Conservation (phyloP, 2,113 vertebrate genomes). For the Plectropomus leopardus region DNA sequence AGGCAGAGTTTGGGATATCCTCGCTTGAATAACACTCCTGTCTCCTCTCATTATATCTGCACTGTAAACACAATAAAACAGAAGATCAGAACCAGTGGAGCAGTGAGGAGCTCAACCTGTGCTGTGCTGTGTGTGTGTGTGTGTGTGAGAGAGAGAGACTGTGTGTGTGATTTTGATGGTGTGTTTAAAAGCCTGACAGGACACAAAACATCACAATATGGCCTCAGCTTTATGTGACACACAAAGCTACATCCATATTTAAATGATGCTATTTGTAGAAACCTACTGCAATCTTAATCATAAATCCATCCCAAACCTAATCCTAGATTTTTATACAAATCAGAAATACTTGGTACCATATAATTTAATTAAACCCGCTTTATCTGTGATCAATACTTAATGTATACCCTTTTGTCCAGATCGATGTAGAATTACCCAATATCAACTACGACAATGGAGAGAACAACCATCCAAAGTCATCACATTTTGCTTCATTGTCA, state of each 20-base stretch:
- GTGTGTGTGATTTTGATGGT: neutral
- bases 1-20: constrained; percentile 9
- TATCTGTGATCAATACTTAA: neutral
- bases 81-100: constrained; percentile 45
- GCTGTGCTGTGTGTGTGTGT: neutral
- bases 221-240: neutral
- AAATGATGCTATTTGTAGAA: neutral
- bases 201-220: constrained; percentile 2
- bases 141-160: too few species aligned
- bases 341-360: too few species aligned
- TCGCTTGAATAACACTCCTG: constrained; percentile 58
- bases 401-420: too few species aligned
- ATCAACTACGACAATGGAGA: too few species aligned
- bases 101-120: constrained; percentile 6
- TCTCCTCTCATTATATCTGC: constrained; percentile 61
- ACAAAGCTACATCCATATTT: neutral
- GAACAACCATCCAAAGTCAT: too few species aligned
- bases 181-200: neutral
- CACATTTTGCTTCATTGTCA: too few species aligned
- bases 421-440: too few species aligned
- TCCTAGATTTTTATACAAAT: too few species aligned
- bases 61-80: constrained; percentile 68
- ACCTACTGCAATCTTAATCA: neutral
- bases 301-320: neutral
- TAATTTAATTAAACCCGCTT: too few species aligned